Evolutionary conservation across 2,888 invertebrate species (phyloP), one percentile per base, ranked within the genome.

Genomic region (Andrena trimmerana): DNA sequence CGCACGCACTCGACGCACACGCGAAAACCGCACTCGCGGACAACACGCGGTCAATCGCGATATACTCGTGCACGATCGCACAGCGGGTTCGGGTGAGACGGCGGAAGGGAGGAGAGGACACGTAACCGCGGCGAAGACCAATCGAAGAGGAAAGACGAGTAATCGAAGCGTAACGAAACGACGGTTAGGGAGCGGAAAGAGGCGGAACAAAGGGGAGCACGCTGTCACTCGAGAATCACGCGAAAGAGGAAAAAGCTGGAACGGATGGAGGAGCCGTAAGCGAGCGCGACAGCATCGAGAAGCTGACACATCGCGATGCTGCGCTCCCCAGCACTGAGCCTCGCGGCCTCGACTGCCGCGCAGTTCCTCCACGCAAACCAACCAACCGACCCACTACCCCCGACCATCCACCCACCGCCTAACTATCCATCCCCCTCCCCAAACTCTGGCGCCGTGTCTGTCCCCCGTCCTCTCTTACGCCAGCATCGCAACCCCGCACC

Each of bases 301-400:
- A 89, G 86, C 87, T 90, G 91, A 93, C 92, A 92, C 94, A 93
- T 93, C 93, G 91, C 93, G 93, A 87, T 90, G 92, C 91, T 91
- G 92, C 92, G 92, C 91, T 93, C 90, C 90, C 92, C 89, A 91
- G 92, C 92, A 93, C 93, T 93, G 92, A 92, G 95, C 94, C 90
- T 95, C 94, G 93, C 95, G 90, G 92, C 91, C 93, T 93, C 81
- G 95, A 95, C 87, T 75, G 95, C 91, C 92, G 93, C 93, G 94
- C 92, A 93, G 90, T 90, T 90, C 90, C 90, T 91, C 92, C 90
- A 92, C 93, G 93, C 93, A 93, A 92, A 91, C 92, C 94, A 93
- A 89, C 94, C 90, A 84, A 88, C 90, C 90, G 88, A 90, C 92
- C 92, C 89, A 86, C 89, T 87, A 86, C 82, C 88, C 86, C 86